These are phyloP conservation scores for Gymnodraco acuticeps DNA, from an alignment of 2,797 vertebrate genomes.

Conservation along the genomic window DNA sequence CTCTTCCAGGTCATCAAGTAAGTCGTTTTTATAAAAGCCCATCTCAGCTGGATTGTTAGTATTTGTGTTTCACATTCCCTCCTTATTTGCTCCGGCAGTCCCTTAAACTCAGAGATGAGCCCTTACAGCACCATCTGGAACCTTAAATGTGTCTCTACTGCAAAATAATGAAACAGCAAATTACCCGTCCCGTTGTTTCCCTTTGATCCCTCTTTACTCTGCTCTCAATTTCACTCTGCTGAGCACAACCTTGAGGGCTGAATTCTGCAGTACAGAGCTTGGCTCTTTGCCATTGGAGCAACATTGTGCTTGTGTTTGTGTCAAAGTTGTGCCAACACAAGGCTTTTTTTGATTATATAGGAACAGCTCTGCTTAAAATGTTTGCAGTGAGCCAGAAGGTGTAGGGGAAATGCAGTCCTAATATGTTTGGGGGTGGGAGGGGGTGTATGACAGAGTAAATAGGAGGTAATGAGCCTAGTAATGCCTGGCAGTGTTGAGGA, in stretches of 20 bases:
- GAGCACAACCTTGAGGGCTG: constrained; percentile 76
- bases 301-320: constrained; percentile 41
- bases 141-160: constrained; percentile 28
- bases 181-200: constrained; percentile 43
- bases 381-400: constrained; percentile 22
- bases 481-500: constrained; percentile 28
- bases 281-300: constrained; percentile 66
- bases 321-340: constrained; percentile 47
- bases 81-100: neutral
- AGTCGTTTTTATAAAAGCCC: constrained; percentile 74
- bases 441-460: constrained; percentile 30
- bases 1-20: constrained; percentile 99
- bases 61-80: constrained; percentile 7
- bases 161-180: constrained; percentile 27
- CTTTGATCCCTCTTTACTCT: constrained; percentile 22
- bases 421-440: too few relatives aligned
- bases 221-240: constrained; percentile 42
- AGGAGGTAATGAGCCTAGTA: constrained; percentile 51
- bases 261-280: constrained; percentile 73
- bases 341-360: constrained; percentile 23
- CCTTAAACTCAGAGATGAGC: constrained; percentile 16
- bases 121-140: neutral
- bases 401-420: constrained; percentile 18
- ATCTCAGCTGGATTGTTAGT: neutral
- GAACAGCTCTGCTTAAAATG: constrained; percentile 25